Base-by-base conservation (phyloP, 2,113 vertebrate genomes). In the zebrafish (Danio rerio) region DNA sequence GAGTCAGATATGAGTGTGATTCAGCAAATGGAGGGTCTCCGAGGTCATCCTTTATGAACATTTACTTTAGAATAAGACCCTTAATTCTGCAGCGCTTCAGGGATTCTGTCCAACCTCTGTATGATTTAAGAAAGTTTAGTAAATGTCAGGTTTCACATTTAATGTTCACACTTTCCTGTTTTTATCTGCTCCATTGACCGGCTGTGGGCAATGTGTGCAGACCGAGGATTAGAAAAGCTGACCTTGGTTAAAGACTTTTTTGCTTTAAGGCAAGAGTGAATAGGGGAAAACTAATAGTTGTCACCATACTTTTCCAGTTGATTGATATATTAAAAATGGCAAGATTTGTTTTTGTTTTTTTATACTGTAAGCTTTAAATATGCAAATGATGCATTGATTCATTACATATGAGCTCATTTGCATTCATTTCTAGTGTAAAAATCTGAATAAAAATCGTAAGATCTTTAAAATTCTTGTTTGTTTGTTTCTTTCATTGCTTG, bases 231-330 rank as follows among this genome's bases (percentile, higher is more conserved):
- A 78, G 47, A 78, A 78, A 66, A n/a, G 11, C 61, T 66, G 47
- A 47, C 62, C 10, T 66, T 79, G 76, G 61, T 78, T 59, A 78
- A 78, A 66, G 76, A 21, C 47, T n/a, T 65, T 47, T 53, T 59
- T n/a, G 13, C 47, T 78, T 78, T 78, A 78, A 42, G 16, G 8
- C 21, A 78, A 66, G 76, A 53, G 47, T 31, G 31, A 31, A 31
- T 31, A 31, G 31, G 31, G 31, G 31, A 31, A 31, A 31, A 31
- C 31, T 31, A 31, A 31, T 31, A 31, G 31, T 31, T 31, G 31
- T 31, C 31, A 31, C 31, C 31, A 31, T 31, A 31, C 31, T 31
- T 31, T 31, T 31, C 31, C 1, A 31, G 31, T 31, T 31, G 31
- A 31, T 31, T 31, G 31, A 31, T 31, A 31, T 31, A 31, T n/a